Evolutionary conservation across 1,140 invertebrate species (phyloP), one percentile per base, ranked within the genome.

Genomic region (Pantala flavescens): DNA sequence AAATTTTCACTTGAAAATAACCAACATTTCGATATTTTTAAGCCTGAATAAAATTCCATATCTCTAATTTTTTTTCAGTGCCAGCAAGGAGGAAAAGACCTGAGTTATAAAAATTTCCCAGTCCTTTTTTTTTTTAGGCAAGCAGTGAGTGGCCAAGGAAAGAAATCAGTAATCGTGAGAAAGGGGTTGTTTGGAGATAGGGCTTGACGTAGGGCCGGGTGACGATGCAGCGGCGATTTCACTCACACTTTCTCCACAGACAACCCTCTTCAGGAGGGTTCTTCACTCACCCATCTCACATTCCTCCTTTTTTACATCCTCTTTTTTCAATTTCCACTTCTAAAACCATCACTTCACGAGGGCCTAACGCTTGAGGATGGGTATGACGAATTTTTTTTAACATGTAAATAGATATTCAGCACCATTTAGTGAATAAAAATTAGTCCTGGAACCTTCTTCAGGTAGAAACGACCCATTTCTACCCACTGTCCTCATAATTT

Each of bases 371-470:
- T n/a, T 63, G 49, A 63, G 49, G 49, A 63, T 63, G 49, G 49
- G 49, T 3, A 63, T 21, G 49, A 63, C 49, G 49, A 63, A 63
- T 63, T 63, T 63, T 49, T 63, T 14, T 63, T 63, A 63, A 63
- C 49, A 63, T 63, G 49, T 63, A 63, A 63, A 63, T 63, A 63
- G 49, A 63, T 63, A 63, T 63, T 63, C 49, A 63, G 49, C 49
- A 63, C 49, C 49, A 63, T 63, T 63, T 63, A 63, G 49, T 63
- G 49, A 63, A 63, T 63, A 63, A 63, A 63, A 63, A 63, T 63
- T 63, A 63, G 49, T 63, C 49, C 49, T 63, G 49, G 49, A 63
- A 63, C 49, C 49, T 63, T 63, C 49, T 63, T 63, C n/a, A 1
- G 49, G 49, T 63, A 63, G 49, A 63, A 63, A 63, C n/a, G 49